Conservation (phyloP, 2,797 vertebrate genomes). For the Galago senegalensis region DNA sequence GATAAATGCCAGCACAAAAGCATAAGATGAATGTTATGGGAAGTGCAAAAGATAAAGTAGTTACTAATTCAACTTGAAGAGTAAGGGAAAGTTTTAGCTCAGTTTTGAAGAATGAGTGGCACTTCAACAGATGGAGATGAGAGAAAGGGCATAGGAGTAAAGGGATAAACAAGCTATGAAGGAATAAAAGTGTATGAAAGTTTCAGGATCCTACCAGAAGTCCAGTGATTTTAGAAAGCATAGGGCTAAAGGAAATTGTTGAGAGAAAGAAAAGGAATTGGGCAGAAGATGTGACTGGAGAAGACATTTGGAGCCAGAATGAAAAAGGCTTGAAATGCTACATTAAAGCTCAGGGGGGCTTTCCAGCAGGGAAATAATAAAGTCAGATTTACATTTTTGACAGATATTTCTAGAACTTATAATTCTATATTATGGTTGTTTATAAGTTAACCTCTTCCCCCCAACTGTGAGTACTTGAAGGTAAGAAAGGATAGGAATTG, state of each 20-base stretch:
- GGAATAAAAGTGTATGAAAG: neutral
- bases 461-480: neutral
- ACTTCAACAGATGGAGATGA: neutral
- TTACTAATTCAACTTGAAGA: neutral
- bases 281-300: neutral
- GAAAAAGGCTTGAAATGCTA: neutral
- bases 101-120: neutral
- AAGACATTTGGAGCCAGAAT: neutral
- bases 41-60: neutral
- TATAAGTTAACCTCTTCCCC: neutral
- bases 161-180: neutral
- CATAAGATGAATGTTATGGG: neutral
- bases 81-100: neutral
- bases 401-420: neutral
- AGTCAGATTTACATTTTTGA: neutral
- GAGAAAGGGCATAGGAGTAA: neutral
- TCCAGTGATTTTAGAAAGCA: neutral
- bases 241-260: neutral
- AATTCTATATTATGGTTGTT: neutral
- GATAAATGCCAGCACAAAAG: slow-evolving; percentile 6
- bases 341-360: neutral
- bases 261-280: neutral
- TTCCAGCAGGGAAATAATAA: slow-evolving; percentile 13
- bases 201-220: neutral
- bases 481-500: neutral